Conservation (phyloP, 2,797 vertebrate species). For the Synaphobranchus kaupii region DNA sequence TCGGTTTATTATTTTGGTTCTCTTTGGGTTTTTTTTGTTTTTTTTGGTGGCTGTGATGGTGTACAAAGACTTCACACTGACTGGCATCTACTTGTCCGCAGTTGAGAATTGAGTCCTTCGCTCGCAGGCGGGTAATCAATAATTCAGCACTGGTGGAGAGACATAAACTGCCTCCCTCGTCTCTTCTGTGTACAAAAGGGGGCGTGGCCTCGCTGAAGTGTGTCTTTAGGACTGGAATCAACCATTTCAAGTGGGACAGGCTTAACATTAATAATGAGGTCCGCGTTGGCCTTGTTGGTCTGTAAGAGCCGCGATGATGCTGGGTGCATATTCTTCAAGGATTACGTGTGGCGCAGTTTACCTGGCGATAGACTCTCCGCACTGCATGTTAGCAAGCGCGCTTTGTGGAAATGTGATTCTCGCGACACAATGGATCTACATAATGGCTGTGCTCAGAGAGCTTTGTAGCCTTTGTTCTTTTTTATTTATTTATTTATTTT, state of each 20-base stretch:
- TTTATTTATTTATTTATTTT: background rate
- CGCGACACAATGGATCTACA: background rate
- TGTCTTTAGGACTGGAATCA: background rate
- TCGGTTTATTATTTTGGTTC: constrained; percentile 2
- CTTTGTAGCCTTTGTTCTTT: background rate
- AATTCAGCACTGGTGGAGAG: background rate
- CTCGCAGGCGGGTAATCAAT: constrained; percentile 39
- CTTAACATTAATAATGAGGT: background rate
- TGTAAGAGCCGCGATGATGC: background rate
- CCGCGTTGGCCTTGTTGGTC: background rate
- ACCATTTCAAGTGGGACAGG: background rate
- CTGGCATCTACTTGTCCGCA: constrained; percentile 32
- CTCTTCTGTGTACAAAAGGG: background rate
- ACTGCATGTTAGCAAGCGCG: background rate
- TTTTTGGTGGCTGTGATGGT: background rate
- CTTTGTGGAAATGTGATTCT: background rate
- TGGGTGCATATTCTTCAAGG: background rate
- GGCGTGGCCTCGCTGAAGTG: background rate
- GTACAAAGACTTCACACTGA: constrained; percentile 14
- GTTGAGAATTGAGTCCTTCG: constrained; percentile 25
- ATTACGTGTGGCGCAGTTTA: background rate
- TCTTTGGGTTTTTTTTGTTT: background rate
- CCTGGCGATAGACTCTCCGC: constrained; percentile 1
- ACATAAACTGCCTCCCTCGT: background rate
- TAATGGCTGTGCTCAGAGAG: background rate